phyloP scores from a whole-genome alignment of 2,113 vertebrate species.

The Chaenogobius annularis region DNA sequence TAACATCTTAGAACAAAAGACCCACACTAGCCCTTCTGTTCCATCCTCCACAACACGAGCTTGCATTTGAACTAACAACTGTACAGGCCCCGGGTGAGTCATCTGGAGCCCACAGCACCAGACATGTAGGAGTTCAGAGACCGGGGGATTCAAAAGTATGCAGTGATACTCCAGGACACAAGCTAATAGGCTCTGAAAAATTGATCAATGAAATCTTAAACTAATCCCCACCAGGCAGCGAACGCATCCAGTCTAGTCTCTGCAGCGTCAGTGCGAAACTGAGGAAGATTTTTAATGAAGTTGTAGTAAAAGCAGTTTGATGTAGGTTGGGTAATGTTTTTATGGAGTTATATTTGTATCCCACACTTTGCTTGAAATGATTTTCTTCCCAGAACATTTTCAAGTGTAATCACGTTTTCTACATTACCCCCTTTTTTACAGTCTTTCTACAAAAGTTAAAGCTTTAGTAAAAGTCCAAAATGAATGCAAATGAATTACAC shows the following conservation, averaged over 20 bases:
- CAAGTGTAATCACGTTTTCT: no score
- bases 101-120: conserved; percentile 14
- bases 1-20: neutral
- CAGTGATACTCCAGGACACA: conserved; percentile 37
- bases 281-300: neutral
- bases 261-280: neutral
- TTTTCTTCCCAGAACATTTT: no score
- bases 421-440: no score
- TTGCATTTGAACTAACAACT: neutral
- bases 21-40: neutral
- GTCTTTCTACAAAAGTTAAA: no score
- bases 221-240: conserved; percentile 22
- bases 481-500: no score
- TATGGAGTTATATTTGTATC: no score
- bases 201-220: conserved; percentile 51
- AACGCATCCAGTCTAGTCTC: conserved; percentile 3
- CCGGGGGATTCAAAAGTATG: conserved; percentile 42
- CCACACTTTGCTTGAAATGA: no score
- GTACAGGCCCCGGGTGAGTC: neutral
- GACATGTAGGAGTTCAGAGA: conserved; percentile 16
- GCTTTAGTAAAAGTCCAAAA: no score
- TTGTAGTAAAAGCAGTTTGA: neutral
- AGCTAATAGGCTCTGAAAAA: conserved; percentile 50
- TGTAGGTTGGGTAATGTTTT: no score
- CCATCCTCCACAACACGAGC: neutral